Percentiles rank a stretch among this genome's conserved stretches.
These are phyloP conservation scores for Papilio polytes DNA, from an alignment of 1,140 invertebrate species.

Conservation along the genomic window DNA sequence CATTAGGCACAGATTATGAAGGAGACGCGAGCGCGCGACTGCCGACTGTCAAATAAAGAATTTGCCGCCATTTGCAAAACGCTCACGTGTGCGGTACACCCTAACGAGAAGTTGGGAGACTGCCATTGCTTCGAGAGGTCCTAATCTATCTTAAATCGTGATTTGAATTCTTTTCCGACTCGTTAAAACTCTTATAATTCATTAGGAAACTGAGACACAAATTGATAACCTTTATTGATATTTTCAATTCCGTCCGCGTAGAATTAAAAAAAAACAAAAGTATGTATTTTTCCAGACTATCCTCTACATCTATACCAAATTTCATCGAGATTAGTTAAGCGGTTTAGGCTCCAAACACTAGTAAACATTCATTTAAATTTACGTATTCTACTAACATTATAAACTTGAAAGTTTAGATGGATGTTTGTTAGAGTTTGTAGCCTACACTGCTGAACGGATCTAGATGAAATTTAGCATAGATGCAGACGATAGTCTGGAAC, in stretches of 20 bases:
- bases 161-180: neutral
- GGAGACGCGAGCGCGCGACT: neutral
- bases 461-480: too few relatives aligned
- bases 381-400: neutral
- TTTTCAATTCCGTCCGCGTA: too few relatives aligned
- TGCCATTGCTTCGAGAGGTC: constrained; percentile 2
- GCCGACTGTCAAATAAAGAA: constrained; percentile 12
- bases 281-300: too few relatives aligned
- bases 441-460: too few relatives aligned
- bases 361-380: too few relatives aligned
- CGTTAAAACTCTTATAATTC: neutral
- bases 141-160: constrained; percentile 10
- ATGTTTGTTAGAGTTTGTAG: too few relatives aligned
- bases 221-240: neutral
- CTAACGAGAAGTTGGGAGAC: constrained; percentile 11
- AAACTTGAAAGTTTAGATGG: too few relatives aligned
- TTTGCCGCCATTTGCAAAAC: constrained; percentile 17
- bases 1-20: constrained; percentile 18
- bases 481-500: too few relatives aligned
- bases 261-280: too few relatives aligned
- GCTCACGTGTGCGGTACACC: constrained; percentile 10
- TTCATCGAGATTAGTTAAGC: too few relatives aligned
- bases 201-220: neutral
- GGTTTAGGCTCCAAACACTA: too few relatives aligned
- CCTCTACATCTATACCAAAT: too few relatives aligned